Conservation (phyloP, 2,888 invertebrate genomes). For the Pseudanteris insignis region DNA sequence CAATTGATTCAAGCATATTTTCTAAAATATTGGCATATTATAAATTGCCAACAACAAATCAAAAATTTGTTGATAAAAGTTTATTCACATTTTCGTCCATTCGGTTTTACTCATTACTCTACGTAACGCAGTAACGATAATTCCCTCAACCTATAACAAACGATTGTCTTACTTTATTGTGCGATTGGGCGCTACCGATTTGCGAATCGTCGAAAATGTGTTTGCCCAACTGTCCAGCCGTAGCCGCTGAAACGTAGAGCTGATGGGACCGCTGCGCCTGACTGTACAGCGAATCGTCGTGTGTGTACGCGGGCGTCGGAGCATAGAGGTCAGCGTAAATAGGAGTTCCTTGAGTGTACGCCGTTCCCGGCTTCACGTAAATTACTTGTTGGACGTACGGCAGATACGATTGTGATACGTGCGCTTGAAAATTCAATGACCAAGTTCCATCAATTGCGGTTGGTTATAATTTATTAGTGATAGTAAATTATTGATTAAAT, state of each 20-base stretch:
- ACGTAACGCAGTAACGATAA: too few species aligned
- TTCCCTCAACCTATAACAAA: background rate
- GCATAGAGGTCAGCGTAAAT: conserved; percentile 50
- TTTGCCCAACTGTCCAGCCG: conserved; percentile 49
- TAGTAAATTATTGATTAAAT: background rate
- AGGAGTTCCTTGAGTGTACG: conserved; percentile 50
- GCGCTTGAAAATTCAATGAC: conserved; percentile 40
- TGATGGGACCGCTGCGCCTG: conserved; percentile 53
- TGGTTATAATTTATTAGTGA: conserved; percentile 21
- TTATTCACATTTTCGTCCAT: too few species aligned
- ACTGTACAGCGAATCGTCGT: conserved; percentile 53
- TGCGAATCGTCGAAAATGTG: conserved; percentile 52
- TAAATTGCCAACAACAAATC: too few species aligned
- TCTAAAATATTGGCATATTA: too few species aligned
- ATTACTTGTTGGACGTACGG: conserved; percentile 56
- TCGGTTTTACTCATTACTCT: too few species aligned
- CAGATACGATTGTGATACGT: conserved; percentile 42
- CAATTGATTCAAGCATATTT: too few species aligned
- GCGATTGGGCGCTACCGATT: conserved; percentile 42
- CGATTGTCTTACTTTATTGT: conserved; percentile 54
- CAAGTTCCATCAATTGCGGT: conserved; percentile 19
- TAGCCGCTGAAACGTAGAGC: conserved; percentile 45
- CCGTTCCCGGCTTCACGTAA: conserved; percentile 52
- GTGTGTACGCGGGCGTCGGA: conserved; percentile 51
- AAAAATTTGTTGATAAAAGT: too few species aligned